Percentiles rank a stretch among this genome's conserved stretches.
phyloP scores from a whole-genome alignment of 1,140 invertebrate genomes.

The Ephestia elutella region DNA sequence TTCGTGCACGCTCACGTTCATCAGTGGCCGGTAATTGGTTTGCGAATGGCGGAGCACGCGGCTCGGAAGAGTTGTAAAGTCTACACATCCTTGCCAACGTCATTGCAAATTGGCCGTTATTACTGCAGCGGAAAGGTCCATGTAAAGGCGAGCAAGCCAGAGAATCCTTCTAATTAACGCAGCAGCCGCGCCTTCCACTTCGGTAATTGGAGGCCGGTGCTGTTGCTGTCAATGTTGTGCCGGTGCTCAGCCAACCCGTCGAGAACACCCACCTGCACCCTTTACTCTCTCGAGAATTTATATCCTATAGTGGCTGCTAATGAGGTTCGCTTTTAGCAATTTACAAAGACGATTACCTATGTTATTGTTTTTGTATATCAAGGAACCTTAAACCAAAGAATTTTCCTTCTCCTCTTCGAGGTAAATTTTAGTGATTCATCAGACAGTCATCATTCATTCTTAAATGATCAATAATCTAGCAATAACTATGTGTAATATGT shows the following conservation, averaged over 20 bases:
- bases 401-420: no score
- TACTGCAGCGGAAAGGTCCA: not conserved
- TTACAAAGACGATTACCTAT: no score
- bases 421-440: no score
- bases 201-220: slow-evolving; percentile 44
- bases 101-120: no score
- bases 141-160: slow-evolving; percentile 27
- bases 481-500: no score
- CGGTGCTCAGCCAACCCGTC: slow-evolving; percentile 2
- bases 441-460: no score
- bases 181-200: slow-evolving; percentile 33
- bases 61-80: slow-evolving; percentile 27
- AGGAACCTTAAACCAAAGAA: no score
- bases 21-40: slow-evolving; percentile 62
- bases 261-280: not conserved
- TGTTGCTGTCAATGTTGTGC: slow-evolving; percentile 25
- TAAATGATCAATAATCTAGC: no score
- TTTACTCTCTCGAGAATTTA: not conserved
- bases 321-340: no score
- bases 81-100: no score
- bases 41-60: slow-evolving; percentile 24
- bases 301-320: not conserved
- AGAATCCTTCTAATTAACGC: slow-evolving; percentile 62
- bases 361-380: slow-evolving; percentile 6
- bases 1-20: slow-evolving; percentile 48